Conservation (phyloP, 2,797 vertebrate genomes). For the Brachymystax lenok region DNA sequence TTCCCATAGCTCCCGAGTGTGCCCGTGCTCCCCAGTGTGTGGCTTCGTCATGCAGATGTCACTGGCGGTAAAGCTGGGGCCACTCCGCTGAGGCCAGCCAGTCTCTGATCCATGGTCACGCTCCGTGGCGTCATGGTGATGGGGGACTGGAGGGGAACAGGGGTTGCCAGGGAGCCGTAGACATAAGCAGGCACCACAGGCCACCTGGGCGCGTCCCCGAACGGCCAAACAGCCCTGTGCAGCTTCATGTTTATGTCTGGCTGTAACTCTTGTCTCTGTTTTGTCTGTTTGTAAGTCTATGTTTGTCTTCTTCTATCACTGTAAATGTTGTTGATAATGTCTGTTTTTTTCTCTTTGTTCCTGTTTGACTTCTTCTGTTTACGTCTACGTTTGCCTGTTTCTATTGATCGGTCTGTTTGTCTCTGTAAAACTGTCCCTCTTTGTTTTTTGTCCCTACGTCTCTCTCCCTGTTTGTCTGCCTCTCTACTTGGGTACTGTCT, state of each 20-base stretch:
- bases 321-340: no score
- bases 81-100: not conserved
- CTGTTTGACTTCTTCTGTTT: not conserved
- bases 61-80: not conserved
- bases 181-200: not conserved
- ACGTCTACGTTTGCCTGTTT: not conserved
- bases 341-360: not conserved
- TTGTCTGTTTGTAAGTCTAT: not conserved
- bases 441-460: not conserved
- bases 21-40: not conserved
- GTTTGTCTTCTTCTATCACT: not conserved
- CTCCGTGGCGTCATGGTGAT: not conserved
- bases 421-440: not conserved
- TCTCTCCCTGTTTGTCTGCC: not conserved
- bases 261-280: no score
- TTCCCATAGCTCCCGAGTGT: not conserved
- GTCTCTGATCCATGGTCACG: not conserved
- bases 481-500: not conserved
- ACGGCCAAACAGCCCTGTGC: not conserved
- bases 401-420: not conserved
- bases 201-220: not conserved
- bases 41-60: not conserved
- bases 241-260: no score
- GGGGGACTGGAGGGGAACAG: not conserved
- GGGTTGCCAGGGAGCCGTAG: not conserved